These are phyloP conservation scores for Drosophila robusta DNA, from an alignment of 2,888 invertebrate species.

Conservation along the genomic window DNA sequence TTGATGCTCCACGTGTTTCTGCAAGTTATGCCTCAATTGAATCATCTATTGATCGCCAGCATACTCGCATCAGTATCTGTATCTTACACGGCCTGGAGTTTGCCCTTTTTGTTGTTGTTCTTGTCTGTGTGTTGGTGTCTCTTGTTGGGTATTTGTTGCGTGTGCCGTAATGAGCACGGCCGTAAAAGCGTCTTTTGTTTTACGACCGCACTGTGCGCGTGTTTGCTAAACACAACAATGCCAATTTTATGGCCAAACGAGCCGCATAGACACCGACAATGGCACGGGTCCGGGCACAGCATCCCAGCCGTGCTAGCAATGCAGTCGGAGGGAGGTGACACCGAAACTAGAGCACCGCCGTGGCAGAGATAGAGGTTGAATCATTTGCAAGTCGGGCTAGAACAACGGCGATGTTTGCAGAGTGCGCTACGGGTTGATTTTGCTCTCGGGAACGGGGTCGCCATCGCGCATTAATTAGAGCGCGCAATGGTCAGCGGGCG, in stretches of 20 bases:
- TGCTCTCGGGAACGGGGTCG: constrained; percentile 54
- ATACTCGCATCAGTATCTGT: constrained; percentile 21
- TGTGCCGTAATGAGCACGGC: constrained; percentile 74
- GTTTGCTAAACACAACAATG: constrained; percentile 76
- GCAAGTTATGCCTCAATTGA: neutral
- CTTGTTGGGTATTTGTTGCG: constrained; percentile 52
- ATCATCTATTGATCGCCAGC: neutral
- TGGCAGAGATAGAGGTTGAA: constrained; percentile 35
- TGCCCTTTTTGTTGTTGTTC: constrained; percentile 1
- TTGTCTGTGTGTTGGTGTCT: constrained; percentile 26
- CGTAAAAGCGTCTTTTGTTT: constrained; percentile 83
- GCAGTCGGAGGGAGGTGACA: constrained; percentile 55
- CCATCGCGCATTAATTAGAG: constrained; percentile 75
- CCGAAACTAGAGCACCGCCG: constrained; percentile 68
- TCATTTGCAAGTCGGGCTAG: constrained; percentile 51
- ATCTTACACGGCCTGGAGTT: constrained; percentile 12
- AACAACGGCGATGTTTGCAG: constrained; percentile 49
- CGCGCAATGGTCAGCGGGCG: constrained; percentile 55
- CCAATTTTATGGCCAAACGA: constrained; percentile 69
- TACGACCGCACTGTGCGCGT: constrained; percentile 82
- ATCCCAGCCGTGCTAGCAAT: constrained; percentile 28
- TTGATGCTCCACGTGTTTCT: neutral
- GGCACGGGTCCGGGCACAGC: constrained; percentile 39
- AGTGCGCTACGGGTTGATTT: constrained; percentile 49
- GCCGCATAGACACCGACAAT: constrained; percentile 53